Evolutionary conservation across 2,797 vertebrate species (phyloP).

Genomic region (Malurus splendens): DNA sequence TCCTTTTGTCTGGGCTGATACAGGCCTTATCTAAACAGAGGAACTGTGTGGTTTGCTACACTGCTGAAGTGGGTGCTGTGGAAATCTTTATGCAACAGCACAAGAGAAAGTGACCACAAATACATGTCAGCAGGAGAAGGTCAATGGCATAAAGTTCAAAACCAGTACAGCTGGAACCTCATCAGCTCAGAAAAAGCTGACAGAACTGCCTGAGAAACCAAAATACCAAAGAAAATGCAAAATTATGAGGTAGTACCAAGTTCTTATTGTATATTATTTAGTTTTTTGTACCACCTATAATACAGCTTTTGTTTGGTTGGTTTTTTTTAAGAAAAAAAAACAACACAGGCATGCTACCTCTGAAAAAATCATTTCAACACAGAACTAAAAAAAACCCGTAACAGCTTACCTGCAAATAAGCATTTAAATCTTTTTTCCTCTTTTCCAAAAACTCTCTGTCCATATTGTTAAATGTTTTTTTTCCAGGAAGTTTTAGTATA

Average conservation of each 20-base stretch:
- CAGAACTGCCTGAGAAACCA: neutral
- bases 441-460: conserved; percentile 97
- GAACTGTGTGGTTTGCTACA: neutral
- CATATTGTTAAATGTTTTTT: conserved; percentile 99
- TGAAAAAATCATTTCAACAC: neutral
- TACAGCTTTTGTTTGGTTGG: no score
- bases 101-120: neutral
- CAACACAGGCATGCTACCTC: neutral
- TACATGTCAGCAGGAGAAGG: neutral
- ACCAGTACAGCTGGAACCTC: neutral
- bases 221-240: neutral
- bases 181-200: neutral
- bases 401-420: conserved; percentile 88
- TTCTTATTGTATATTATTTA: neutral
- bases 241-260: neutral
- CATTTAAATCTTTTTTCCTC: conserved; percentile 96
- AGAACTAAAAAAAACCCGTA: accelerated
- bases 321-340: neutral
- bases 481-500: conserved; percentile 93
- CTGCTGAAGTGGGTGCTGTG: accelerated
- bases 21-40: neutral
- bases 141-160: neutral
- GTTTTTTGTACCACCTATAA: neutral
- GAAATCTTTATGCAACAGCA: neutral
- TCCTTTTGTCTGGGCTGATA: neutral